phyloP scores from a whole-genome alignment of 1,140 invertebrate species.

The Anthonomus grandis region DNA sequence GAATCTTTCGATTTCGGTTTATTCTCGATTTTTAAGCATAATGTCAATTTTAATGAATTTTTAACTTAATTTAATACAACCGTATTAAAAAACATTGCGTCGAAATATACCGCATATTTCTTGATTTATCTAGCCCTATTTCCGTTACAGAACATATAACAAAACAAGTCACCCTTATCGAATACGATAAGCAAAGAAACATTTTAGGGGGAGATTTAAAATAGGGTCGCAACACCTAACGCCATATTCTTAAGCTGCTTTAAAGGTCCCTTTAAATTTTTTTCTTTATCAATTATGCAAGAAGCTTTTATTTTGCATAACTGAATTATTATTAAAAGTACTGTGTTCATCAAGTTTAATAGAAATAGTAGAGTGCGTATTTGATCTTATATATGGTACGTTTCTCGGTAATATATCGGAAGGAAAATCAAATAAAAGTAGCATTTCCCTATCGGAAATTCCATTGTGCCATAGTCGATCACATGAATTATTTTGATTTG shows the following conservation, averaged over 20 bases:
- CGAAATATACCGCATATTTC: neutral
- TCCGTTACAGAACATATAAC: conserved; percentile 22
- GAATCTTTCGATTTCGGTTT: too few relatives aligned
- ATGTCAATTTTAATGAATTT: too few relatives aligned
- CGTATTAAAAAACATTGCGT: neutral
- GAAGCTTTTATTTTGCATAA: too few relatives aligned
- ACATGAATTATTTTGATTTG: conserved; percentile 18
- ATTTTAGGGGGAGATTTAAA: conserved; percentile 18
- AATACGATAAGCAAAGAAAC: conserved; percentile 23
- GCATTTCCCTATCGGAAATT: conserved; percentile 7
- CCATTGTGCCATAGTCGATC: conserved; percentile 9
- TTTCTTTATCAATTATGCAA: too few relatives aligned
- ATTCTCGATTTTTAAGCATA: too few relatives aligned
- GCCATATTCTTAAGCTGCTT: too few relatives aligned
- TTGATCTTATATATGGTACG: neutral
- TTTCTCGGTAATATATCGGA: conserved; percentile 1
- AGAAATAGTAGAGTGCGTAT: neutral
- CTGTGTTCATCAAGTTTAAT: neutral
- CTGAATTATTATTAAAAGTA: too few relatives aligned
- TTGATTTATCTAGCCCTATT: conserved; percentile 22
- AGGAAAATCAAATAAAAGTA: conserved; percentile 15
- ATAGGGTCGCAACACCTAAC: conserved; percentile 16
- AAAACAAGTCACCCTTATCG: conserved; percentile 25
- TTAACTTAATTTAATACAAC: neutral
- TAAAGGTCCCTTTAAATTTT: too few relatives aligned